Conservation (phyloP, 2,113 vertebrate genomes). For the Cygnus atratus region DNA sequence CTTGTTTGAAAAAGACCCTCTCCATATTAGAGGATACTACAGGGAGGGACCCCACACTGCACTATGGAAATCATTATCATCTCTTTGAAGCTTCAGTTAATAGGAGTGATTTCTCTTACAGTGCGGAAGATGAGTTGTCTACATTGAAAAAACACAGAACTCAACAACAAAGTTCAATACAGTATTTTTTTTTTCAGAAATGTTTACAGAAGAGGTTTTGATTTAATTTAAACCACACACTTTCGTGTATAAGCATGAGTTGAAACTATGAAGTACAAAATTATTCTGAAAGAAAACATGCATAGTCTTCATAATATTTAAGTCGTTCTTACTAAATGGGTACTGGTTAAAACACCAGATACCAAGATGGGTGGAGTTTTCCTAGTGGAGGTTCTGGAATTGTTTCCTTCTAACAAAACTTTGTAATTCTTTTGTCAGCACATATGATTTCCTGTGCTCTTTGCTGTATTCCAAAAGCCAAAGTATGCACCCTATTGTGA, state of each 20-base stretch:
- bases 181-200: neutral
- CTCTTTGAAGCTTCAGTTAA: neutral
- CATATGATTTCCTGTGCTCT: conserved; percentile 32
- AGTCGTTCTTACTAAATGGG: neutral
- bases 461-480: conserved; percentile 26
- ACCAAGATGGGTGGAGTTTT: conserved; percentile 34
- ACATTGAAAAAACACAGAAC: neutral
- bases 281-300: neutral
- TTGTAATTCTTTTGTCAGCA: conserved; percentile 37
- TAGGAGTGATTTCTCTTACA: neutral
- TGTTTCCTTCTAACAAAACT: conserved; percentile 24
- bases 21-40: neutral
- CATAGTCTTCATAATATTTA: neutral
- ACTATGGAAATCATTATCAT: neutral
- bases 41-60: neutral
- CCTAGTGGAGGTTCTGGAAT: neutral
- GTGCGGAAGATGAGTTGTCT: neutral
- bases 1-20: neutral
- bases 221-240: neutral
- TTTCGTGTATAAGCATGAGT: neutral
- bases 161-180: neutral
- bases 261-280: neutral
- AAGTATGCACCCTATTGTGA: neutral
- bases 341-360: neutral
- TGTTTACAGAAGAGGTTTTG: neutral